Evolutionary conservation across 92 coral and sea anemone genomes (phyloP).

Genomic region (Porites cylindrica): DNA sequence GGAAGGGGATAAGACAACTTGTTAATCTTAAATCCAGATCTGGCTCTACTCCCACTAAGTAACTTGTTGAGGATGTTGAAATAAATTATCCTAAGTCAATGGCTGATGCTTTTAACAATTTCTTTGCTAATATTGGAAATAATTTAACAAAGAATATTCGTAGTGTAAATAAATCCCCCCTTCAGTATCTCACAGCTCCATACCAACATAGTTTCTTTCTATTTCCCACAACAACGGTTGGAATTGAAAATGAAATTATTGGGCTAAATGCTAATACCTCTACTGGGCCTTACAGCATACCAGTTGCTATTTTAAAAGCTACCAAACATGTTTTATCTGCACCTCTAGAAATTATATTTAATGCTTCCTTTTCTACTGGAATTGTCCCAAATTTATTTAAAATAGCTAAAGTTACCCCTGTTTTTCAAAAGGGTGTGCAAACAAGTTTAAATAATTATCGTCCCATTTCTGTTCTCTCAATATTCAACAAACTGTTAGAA

Average conservation of each 20-base stretch:
- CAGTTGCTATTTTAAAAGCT: not conserved
- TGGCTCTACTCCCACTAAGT: constrained; percentile 11
- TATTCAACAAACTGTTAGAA: too few species aligned
- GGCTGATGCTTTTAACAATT: constrained; percentile 12
- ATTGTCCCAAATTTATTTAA: not conserved
- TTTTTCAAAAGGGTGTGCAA: not conserved
- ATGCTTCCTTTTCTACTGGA: not conserved
- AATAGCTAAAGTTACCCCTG: too few species aligned
- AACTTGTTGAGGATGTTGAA: constrained; percentile 15
- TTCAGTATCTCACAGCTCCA: constrained; percentile 26
- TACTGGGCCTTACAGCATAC: not conserved
- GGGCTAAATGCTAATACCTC: constrained; percentile 5
- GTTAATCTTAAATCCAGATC: constrained; percentile 19
- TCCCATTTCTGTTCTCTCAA: not conserved
- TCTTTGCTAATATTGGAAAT: not conserved
- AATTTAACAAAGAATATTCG: constrained; percentile 1
- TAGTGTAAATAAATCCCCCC: not conserved
- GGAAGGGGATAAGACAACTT: constrained; percentile 19
- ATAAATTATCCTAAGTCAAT: constrained; percentile 7
- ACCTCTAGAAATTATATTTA: not conserved
- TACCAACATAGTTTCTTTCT: constrained; percentile 10
- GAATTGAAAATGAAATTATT: constrained; percentile 6
- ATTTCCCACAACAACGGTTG: not conserved
- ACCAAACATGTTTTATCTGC: not conserved
- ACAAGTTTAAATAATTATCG: not conserved